phyloP scores from a whole-genome alignment of 2,113 vertebrate species.

The Glareola pratincola region DNA sequence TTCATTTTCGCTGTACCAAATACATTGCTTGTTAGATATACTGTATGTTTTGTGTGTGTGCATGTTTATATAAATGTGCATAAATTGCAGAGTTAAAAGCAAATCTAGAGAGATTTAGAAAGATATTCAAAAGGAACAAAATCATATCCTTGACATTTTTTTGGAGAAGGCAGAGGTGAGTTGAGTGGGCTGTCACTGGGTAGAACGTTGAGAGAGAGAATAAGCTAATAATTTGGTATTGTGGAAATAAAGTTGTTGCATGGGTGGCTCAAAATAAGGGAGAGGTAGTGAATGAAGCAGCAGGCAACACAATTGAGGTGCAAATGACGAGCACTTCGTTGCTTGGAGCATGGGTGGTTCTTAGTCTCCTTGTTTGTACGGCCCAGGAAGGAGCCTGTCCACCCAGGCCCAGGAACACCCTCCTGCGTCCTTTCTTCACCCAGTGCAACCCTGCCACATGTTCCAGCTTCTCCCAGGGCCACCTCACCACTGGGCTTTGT shows the following conservation, averaged over 20 bases:
- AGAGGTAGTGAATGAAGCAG: not conserved
- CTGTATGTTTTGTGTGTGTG: not conserved
- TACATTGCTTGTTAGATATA: accelerated
- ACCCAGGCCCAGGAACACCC: not conserved
- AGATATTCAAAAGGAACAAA: not conserved
- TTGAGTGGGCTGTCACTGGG: not conserved
- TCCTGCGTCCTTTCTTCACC: accelerated
- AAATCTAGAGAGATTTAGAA: not conserved
- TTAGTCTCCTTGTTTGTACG: not conserved
- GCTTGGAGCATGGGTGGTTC: accelerated
- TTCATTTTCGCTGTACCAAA: not conserved
- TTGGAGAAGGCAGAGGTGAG: not conserved
- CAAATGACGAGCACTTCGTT: accelerated
- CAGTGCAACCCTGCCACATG: accelerated
- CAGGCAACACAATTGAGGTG: accelerated
- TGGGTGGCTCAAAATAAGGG: not conserved
- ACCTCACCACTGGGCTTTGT: not conserved
- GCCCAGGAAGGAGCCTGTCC: not conserved
- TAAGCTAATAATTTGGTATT: not conserved
- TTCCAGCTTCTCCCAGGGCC: not conserved
- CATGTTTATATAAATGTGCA: not conserved
- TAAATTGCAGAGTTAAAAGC: not conserved
- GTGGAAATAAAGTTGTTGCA: not conserved
- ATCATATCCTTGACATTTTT: not conserved
- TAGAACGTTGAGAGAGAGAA: not conserved